phyloP scores from a whole-genome alignment of 1,140 invertebrate species.

The Cotesia vestalis region DNA sequence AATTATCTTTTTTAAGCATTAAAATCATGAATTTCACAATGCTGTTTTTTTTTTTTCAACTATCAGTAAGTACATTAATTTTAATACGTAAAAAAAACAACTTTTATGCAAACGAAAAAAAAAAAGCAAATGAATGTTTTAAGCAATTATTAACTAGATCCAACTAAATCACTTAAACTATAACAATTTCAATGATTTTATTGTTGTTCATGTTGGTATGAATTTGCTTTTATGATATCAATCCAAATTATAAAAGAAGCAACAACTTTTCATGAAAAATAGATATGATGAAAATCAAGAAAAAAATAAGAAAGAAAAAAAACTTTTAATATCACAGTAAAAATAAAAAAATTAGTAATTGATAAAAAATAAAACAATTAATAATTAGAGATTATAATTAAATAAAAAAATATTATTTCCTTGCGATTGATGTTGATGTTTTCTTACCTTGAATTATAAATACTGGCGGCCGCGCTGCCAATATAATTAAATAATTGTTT shows the following conservation, averaged over 20 bases:
- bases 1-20: constrained; percentile 1
- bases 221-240: constrained; percentile 1
- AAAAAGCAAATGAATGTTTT: too few relatives aligned
- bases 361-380: constrained; percentile 32
- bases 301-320: background rate
- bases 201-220: background rate
- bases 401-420: constrained; percentile 49
- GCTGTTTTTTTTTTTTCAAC: too few relatives aligned
- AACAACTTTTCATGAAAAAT: background rate
- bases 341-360: constrained; percentile 23
- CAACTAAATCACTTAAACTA: background rate
- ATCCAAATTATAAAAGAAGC: background rate
- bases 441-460: constrained; percentile 67
- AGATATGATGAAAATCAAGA: constrained; percentile 25
- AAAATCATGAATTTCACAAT: too few relatives aligned
- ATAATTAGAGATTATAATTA: constrained; percentile 43
- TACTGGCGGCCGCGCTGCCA: constrained; percentile 67
- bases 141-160: too few relatives aligned
- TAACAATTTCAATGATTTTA: background rate
- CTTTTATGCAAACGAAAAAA: too few relatives aligned
- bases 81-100: too few relatives aligned
- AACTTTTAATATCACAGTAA: constrained; percentile 9
- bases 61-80: too few relatives aligned
- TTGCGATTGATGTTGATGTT: constrained; percentile 64
- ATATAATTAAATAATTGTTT: constrained; percentile 68